phyloP scores from a whole-genome alignment of 2,888 invertebrate genomes.

The Ganaspis brasiliensis region DNA sequence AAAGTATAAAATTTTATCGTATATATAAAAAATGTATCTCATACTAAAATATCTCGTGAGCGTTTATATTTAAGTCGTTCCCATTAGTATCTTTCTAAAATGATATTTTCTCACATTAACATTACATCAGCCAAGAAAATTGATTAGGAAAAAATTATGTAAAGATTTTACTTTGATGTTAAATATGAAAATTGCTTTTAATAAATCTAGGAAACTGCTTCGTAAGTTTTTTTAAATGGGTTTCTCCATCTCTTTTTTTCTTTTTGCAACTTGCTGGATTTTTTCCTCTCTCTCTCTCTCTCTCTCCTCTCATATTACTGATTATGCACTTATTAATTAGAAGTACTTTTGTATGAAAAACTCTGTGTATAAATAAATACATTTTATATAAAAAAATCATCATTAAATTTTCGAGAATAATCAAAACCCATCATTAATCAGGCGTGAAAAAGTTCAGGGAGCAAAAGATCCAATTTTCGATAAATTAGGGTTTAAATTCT shows the following conservation, averaged over 20 bases:
- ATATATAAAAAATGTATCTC: not conserved
- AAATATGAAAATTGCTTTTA: not conserved
- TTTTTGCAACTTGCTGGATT: too few species aligned
- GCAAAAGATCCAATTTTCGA: slow-evolving; percentile 2
- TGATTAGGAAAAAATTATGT: slow-evolving; percentile 1
- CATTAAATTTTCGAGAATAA: not conserved
- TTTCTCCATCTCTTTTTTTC: not conserved
- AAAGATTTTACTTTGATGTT: slow-evolving; percentile 6
- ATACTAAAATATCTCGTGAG: slow-evolving; percentile 11
- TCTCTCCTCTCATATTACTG: not conserved
- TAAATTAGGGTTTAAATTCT: slow-evolving; percentile 2
- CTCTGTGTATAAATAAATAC: too few species aligned
- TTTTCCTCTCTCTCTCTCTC: not conserved
- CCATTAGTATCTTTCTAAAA: slow-evolving; percentile 13
- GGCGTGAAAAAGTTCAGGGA: not conserved
- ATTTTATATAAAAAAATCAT: not conserved
- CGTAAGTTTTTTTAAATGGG: not conserved
- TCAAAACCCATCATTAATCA: slow-evolving; percentile 13
- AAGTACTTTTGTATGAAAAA: too few species aligned
- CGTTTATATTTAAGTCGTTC: slow-evolving; percentile 20
- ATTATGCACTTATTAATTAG: slow-evolving; percentile 15
- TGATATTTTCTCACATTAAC: slow-evolving; percentile 9
- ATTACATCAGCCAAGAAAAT: slow-evolving; percentile 13
- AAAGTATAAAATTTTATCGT: too few species aligned
- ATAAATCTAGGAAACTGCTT: not conserved